Percentiles rank a stretch among this genome's conserved stretches.
phyloP scores from a whole-genome alignment of 2,797 vertebrate species.

The Monodelphis domestica region DNA sequence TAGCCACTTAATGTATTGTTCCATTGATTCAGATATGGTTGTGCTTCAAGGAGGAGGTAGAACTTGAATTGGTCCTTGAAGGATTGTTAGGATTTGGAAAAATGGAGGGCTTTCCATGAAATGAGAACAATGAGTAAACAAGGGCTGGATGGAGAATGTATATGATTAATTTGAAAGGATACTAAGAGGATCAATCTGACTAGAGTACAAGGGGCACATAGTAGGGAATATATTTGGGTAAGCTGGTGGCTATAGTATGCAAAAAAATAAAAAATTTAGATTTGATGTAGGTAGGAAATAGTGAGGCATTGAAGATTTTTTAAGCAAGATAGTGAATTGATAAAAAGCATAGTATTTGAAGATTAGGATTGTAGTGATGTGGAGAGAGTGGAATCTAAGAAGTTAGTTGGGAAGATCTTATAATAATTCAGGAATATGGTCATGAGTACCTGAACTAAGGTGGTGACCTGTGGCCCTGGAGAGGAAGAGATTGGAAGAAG shows the following conservation, averaged over 20 bases:
- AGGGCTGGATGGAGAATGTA: neutral
- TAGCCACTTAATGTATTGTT: neutral
- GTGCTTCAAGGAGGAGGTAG: neutral
- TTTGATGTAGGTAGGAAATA: neutral
- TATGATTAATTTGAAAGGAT: neutral
- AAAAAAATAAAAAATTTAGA: neutral
- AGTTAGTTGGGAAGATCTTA: neutral
- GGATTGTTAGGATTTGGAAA: neutral
- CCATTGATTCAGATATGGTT: neutral
- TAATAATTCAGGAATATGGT: neutral
- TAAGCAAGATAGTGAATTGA: neutral
- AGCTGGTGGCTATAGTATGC: neutral
- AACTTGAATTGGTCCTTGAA: neutral
- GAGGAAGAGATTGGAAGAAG: neutral
- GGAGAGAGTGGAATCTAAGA: neutral
- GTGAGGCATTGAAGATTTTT: neutral
- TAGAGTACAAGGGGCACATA: neutral
- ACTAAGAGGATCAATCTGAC: neutral
- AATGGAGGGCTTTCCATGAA: neutral
- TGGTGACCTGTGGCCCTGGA: neutral
- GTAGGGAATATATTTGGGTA: neutral
- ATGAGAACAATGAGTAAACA: neutral
- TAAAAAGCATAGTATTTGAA: slow-evolving; percentile 25
- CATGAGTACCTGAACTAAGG: neutral
- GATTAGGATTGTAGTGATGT: neutral